Evolutionary conservation across 2,113 vertebrate species (phyloP), one percentile per base, ranked within the genome.

Genomic region (Platichthys stellatus): DNA sequence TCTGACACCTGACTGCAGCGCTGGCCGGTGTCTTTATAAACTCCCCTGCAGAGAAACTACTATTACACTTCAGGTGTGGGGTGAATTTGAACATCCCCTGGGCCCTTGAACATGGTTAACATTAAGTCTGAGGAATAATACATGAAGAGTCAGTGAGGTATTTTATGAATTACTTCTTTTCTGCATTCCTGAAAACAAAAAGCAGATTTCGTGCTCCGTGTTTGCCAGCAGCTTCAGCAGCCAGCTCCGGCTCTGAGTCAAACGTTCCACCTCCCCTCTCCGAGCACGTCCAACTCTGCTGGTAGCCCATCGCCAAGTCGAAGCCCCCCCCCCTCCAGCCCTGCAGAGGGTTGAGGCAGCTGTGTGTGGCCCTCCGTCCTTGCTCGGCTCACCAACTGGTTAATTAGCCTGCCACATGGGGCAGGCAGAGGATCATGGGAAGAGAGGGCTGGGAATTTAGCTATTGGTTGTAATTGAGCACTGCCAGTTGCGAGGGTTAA

Each of bases 391-490:
- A 85, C 83, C 86, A 82, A 86, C 86, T 88, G 81, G 82, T 92
- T 94, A 92, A 97, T 96, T 90, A 86, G 81, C 77, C 76, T 86
- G 28, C 83, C 74, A 62, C 92, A 92, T 72, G 0, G 64, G 82
- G 63, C 54, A 35, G 51, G 40, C 62, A 59, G 51, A 68, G 54
- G 51, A 72, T 49, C 69, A 65, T 83, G 72, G 60, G 68, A 72
- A 31, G 40, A 67, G 67, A 80, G 21, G 40, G 31, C 5, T 60
- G 9, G 43, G 78, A 78, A 90, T 90, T 86, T 89, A 84, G 35
- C 68, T 86, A 82, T 90, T 81, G 87, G 89, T 89, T 85, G 38
- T 80, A 61, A 60, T 23, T 76, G 20, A 67, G 53, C 3, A 68
- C 18, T 69, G n/a, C 20, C 47, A 35, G 28, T 59, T 69, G 62